These are phyloP conservation scores for Poecilia wingei DNA, from an alignment of 2,797 vertebrate genomes.

Conservation along the genomic window DNA sequence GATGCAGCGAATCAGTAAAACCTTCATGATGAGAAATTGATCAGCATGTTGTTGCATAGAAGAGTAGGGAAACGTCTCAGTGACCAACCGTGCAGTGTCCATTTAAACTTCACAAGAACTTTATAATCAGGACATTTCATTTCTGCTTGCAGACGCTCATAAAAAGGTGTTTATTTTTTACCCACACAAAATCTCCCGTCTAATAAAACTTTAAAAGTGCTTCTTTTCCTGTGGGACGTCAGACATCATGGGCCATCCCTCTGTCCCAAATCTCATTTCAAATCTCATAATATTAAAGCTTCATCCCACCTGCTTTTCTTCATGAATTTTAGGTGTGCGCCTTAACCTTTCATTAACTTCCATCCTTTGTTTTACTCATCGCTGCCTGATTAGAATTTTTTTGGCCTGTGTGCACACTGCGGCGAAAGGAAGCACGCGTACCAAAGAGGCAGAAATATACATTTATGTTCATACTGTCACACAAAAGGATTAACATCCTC, in stretches of 20 bases:
- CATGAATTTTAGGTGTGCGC: constrained; percentile 1
- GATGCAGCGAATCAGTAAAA: not conserved
- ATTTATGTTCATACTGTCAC: not conserved
- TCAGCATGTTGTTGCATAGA: not conserved
- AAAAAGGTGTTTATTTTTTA: constrained; percentile 8
- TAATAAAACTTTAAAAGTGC: constrained; percentile 16
- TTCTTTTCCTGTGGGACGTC: not conserved
- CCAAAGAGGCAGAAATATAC: not conserved
- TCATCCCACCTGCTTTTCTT: not conserved
- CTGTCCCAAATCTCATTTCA: constrained; percentile 18
- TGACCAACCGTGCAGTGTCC: not conserved
- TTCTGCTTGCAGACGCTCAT: not conserved
- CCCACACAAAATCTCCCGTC: constrained; percentile 7
- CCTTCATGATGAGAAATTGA: not conserved
- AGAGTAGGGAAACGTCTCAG: not conserved
- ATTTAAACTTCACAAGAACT: not conserved
- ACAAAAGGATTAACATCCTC: not conserved
- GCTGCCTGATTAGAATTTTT: constrained; percentile 3
- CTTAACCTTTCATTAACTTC: constrained; percentile 11
- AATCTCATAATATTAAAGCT: constrained; percentile 21
- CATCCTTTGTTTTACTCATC: not conserved
- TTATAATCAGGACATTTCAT: not conserved
- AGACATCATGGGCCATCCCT: constrained; percentile 11
- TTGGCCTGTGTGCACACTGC: not conserved
- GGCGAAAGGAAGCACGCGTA: not conserved